phyloP scores from a whole-genome alignment of 2,888 invertebrate species.

The Aphodius granarius region DNA sequence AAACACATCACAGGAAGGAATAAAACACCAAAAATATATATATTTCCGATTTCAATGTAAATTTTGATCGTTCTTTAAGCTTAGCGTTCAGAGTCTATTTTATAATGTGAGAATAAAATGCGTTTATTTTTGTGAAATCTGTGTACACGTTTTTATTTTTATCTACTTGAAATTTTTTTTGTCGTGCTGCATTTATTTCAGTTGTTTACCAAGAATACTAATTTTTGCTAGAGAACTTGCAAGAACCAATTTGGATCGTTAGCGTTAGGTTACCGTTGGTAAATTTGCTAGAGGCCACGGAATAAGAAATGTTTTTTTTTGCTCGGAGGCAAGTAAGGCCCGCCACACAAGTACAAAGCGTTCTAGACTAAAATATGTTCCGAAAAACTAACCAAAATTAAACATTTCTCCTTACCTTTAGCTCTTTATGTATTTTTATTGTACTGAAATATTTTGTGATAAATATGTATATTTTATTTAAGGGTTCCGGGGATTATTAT shows the following conservation, averaged over 20 bases:
- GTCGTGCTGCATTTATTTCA: neutral
- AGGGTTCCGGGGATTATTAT: constrained; percentile 49
- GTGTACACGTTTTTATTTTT: neutral
- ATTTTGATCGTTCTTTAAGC: neutral
- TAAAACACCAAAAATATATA: neutral
- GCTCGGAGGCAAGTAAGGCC: neutral
- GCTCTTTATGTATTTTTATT: constrained; percentile 37
- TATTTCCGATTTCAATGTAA: neutral
- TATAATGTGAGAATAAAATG: neutral
- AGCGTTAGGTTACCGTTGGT: neutral
- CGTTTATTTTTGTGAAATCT: neutral
- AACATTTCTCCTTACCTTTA: constrained; percentile 20
- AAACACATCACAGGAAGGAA: neutral
- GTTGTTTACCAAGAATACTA: neutral
- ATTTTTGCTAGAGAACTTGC: neutral
- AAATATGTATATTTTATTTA: constrained; percentile 41
- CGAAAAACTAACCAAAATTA: neutral
- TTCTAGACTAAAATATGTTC: neutral
- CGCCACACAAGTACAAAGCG: constrained; percentile 8
- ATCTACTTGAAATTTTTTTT: neutral
- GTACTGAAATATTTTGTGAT: constrained; percentile 56
- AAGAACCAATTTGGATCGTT: neutral
- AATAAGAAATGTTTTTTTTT: constrained; percentile 1
- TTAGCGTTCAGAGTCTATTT: constrained; percentile 1
- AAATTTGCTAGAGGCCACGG: neutral